Conservation (phyloP, 2,113 vertebrate genomes). For the Chunga burmeisteri region DNA sequence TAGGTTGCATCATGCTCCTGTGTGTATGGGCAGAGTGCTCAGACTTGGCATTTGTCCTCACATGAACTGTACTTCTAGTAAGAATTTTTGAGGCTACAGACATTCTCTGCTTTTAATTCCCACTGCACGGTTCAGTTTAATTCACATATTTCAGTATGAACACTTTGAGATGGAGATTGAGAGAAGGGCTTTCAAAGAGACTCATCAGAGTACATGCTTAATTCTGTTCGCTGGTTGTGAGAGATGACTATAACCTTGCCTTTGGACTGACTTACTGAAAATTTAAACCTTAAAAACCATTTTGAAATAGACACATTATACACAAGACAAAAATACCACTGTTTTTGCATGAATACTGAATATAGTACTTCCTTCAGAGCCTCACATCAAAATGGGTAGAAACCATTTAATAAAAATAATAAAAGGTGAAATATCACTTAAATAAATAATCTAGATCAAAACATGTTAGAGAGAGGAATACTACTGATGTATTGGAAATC, state of each 20-base stretch:
- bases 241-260: not conserved
- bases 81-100: not conserved
- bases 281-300: not conserved
- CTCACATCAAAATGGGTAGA: not conserved
- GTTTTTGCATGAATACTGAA: not conserved
- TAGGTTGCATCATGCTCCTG: not conserved
- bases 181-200: not conserved
- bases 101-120: not conserved
- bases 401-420: not conserved
- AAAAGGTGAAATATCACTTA: not conserved
- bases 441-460: not conserved
- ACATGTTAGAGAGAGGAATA: not conserved
- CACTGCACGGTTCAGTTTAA: not conserved
- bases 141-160: not conserved
- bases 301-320: not conserved
- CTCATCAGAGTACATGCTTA: not conserved
- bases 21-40: not conserved
- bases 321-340: not conserved
- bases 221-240: not conserved
- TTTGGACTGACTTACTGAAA: not conserved
- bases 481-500: not conserved
- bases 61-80: not conserved
- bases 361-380: not conserved
- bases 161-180: not conserved
- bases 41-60: not conserved